Conservation (phyloP, 53 echinoderm and acorn worm species). For the Arbacia lixula region DNA sequence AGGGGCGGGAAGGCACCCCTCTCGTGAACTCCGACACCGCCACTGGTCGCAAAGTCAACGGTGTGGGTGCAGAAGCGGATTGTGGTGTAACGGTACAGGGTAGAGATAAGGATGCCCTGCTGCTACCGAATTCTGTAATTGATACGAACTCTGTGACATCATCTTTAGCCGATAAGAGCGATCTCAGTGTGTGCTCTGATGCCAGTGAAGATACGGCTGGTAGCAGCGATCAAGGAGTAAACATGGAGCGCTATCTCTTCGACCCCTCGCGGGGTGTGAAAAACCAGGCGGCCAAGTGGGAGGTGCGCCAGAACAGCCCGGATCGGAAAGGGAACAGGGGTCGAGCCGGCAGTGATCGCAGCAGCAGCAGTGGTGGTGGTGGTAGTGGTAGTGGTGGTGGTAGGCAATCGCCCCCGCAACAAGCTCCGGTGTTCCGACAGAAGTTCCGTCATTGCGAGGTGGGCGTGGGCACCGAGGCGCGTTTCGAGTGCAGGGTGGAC, state of each 20-base stretch:
- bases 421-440: slow-evolving; percentile 82
- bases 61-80: no score
- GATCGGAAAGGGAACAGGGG: slow-evolving; percentile 13
- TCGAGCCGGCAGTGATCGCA: not conserved
- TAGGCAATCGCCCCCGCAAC: slow-evolving; percentile 21
- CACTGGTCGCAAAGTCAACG: not conserved
- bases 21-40: not conserved
- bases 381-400: not conserved
- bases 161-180: slow-evolving; percentile 23
- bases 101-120: slow-evolving; percentile 1
- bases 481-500: slow-evolving; percentile 78
- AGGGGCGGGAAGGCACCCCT: not conserved
- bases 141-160: slow-evolving; percentile 31
- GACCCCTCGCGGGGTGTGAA: slow-evolving; percentile 48
- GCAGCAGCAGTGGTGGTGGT: not conserved
- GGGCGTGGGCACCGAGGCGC: slow-evolving; percentile 66
- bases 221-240: slow-evolving; percentile 46
- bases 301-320: slow-evolving; percentile 31
- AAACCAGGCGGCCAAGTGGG: slow-evolving; percentile 52
- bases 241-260: slow-evolving; percentile 50
- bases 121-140: slow-evolving; percentile 24
- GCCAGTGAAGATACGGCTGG: slow-evolving; percentile 42
- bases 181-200: slow-evolving; percentile 41
- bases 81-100: not conserved
- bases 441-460: slow-evolving; percentile 79